A percentile compares a stretch with the other conserved stretches of the same genome.
These are phyloP conservation scores for Pipistrellus pipistrellus DNA, from an alignment of 2,797 vertebrate species.

Conservation along the genomic window DNA sequence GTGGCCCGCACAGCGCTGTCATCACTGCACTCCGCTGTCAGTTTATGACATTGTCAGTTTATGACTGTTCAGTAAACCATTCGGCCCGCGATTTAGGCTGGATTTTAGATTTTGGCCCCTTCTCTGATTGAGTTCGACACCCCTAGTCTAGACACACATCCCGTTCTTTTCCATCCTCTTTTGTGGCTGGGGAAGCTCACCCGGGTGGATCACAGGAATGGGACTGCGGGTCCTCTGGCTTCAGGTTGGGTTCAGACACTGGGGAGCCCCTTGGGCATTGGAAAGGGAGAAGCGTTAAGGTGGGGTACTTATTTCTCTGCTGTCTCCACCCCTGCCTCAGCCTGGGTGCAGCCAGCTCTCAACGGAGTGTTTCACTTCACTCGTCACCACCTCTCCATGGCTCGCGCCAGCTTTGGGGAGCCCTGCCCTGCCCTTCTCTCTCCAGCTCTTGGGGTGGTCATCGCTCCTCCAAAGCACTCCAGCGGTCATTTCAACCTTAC, in stretches of 20 bases:
- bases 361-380: neutral
- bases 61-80: no score
- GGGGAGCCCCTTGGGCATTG: neutral
- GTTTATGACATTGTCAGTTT: no score
- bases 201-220: neutral
- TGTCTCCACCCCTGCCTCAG: neutral
- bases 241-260: no score
- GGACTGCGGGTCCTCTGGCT: neutral
- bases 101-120: no score
- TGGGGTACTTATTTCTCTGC: neutral
- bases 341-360: neutral
- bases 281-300: neutral
- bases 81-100: no score
- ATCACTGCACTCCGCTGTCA: no score
- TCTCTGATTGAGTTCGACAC: no score
- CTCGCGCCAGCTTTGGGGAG: no score
- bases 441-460: neutral
- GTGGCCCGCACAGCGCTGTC: no score
- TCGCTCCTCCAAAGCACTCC: neutral
- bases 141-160: neutral
- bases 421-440: neutral
- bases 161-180: neutral
- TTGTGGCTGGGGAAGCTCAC: neutral
- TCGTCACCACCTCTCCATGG: neutral
- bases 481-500: neutral